Conservation (phyloP, 2,113 vertebrate genomes). For the Neodon shergylaensis region DNA sequence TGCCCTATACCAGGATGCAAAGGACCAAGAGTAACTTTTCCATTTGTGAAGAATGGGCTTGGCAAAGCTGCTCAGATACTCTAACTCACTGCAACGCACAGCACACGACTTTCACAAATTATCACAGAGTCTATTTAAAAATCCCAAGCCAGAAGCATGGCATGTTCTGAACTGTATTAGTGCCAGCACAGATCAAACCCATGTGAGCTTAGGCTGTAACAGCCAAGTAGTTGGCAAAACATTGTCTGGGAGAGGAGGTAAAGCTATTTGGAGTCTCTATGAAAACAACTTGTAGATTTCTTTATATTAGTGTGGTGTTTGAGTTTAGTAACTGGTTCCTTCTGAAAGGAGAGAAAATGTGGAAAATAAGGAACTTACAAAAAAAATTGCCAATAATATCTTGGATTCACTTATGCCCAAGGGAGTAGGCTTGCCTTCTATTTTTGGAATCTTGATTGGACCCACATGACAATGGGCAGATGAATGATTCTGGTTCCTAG, state of each 20-base stretch:
- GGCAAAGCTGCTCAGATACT: neutral
- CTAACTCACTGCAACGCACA: neutral
- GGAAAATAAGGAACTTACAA: neutral
- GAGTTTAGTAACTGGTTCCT: conserved; percentile 21
- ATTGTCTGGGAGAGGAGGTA: neutral
- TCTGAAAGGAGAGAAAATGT: conserved; percentile 6
- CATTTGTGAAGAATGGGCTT: neutral
- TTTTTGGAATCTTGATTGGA: neutral
- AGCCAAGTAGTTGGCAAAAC: neutral
- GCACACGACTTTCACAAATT: neutral
- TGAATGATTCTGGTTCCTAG: neutral
- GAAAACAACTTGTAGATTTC: neutral
- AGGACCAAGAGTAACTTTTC: neutral
- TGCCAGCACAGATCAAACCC: neutral
- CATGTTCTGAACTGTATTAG: neutral
- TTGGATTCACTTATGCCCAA: neutral
- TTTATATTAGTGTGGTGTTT: neutral
- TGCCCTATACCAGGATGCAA: neutral
- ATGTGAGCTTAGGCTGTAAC: neutral
- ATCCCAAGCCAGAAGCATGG: neutral
- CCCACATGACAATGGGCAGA: neutral
- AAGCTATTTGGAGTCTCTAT: neutral
- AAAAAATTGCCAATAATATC: neutral
- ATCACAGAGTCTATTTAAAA: neutral
- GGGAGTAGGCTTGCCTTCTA: neutral